These are phyloP conservation scores for Trachurus trachurus DNA, from an alignment of 2,797 vertebrate species.

Conservation along the genomic window DNA sequence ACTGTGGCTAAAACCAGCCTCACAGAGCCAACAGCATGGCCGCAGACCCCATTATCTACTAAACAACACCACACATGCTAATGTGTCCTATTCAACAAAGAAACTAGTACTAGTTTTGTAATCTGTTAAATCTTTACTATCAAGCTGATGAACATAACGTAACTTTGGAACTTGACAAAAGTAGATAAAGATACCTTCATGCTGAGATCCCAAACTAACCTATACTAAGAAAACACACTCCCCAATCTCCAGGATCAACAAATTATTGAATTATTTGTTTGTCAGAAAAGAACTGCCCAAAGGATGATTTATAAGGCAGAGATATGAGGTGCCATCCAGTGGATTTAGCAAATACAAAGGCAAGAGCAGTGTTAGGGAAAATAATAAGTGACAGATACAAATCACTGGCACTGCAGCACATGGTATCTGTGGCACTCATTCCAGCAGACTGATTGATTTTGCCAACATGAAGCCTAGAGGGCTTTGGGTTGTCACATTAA, in stretches of 20 bases:
- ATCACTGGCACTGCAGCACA: slow-evolving; percentile 50
- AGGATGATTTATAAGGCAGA: background rate
- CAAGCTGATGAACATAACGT: background rate
- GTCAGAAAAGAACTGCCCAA: background rate
- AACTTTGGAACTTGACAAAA: background rate
- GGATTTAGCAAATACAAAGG: slow-evolving; percentile 44
- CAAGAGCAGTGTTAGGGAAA: slow-evolving; percentile 48
- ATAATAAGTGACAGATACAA: slow-evolving; percentile 75
- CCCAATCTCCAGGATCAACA: background rate
- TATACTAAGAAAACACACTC: too few species aligned
- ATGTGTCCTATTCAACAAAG: background rate
- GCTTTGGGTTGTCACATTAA: slow-evolving; percentile 52
- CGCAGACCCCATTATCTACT: too few species aligned
- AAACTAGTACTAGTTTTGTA: background rate
- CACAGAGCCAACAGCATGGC: too few species aligned
- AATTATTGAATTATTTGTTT: background rate
- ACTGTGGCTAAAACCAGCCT: background rate
- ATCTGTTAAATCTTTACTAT: background rate
- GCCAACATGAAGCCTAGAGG: slow-evolving; percentile 43
- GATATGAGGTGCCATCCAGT: slow-evolving; percentile 29
- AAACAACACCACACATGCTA: background rate
- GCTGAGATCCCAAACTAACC: background rate
- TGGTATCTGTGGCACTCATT: slow-evolving; percentile 32
- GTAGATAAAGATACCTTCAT: background rate
- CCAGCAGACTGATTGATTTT: slow-evolving; percentile 57